Base-by-base conservation (phyloP, 1,140 invertebrate species). In the Gerris buenoi region DNA sequence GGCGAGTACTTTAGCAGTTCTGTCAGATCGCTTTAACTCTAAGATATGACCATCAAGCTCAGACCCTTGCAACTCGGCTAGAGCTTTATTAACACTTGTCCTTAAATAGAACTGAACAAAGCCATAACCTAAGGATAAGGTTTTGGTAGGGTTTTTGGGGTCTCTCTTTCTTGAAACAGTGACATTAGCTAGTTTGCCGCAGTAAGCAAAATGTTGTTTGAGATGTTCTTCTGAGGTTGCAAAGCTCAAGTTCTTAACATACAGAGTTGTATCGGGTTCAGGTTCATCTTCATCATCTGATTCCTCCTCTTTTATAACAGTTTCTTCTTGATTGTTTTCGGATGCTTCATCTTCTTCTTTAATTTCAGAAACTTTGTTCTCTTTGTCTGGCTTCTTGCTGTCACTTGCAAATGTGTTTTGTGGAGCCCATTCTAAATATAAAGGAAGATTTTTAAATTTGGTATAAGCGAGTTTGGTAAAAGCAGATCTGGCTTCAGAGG, bases 341-440 rank as follows among this genome's bases (percentile, higher is more conserved):
- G n/a, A n/a, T n/a, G n/a, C n/a, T 64, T 67, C 66, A 72, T 67
- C 27, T 72, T 58, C 13, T 66, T 73, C 64, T 69, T 71, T 61
- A 67, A 64, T 68, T 69, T 67, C 25, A 70, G 68, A 28, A 74
- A 65, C 62, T 72, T 23, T 28, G n/a, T 65, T 67, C 70, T 69
- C 65, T 58, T 70, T 22, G 22, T 25, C 10, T n/a, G n/a, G n/a
- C n/a, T n/a, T n/a, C n/a, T n/a, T n/a, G n/a, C n/a, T n/a, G n/a
- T n/a, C n/a, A 65, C 10, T 27, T 1, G 72, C 74, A 71, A 93
- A 91, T 69, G 82, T 84, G 74, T 93, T 85, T 69, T 92, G 86
- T 0, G 97, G 97, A 13, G 96, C 97, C 95, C 95, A 99, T 82
- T 99, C 97, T 71, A 99, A 79, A 80, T 94, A 99, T n/a, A 99